A percentile compares a stretch with the other conserved stretches of the same genome.
These are phyloP conservation scores for Mythimna lalbum DNA, from an alignment of 2,888 invertebrate genomes.

Conservation along the genomic window DNA sequence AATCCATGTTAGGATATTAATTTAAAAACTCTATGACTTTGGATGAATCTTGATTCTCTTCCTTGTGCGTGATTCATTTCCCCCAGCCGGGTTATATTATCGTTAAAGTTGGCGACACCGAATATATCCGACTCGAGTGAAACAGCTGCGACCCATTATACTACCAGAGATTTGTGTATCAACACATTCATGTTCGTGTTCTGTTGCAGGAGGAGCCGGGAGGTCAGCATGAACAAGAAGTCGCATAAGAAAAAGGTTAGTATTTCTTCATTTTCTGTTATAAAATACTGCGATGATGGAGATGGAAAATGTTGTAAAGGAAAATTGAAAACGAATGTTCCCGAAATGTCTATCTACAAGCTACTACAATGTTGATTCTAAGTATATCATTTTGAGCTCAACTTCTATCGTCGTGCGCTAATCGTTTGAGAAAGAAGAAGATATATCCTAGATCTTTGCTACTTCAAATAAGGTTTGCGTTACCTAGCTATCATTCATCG, in stretches of 20 bases:
- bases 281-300: background rate
- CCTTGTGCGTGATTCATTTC: slow-evolving; percentile 6
- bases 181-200: slow-evolving; percentile 56
- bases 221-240: slow-evolving; percentile 83
- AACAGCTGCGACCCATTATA: slow-evolving; percentile 62
- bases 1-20: background rate
- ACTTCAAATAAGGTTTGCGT: too few relatives aligned
- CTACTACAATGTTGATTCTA: too few relatives aligned
- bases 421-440: too few relatives aligned
- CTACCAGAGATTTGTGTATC: slow-evolving; percentile 48
- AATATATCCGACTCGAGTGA: slow-evolving; percentile 35
- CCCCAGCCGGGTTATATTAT: slow-evolving; percentile 26
- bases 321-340: too few relatives aligned
- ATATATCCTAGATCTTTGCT: too few relatives aligned
- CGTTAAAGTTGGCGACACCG: slow-evolving; percentile 45
- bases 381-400: too few relatives aligned
- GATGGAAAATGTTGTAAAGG: too few relatives aligned
- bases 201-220: slow-evolving; percentile 77
- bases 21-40: background rate
- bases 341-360: too few relatives aligned
- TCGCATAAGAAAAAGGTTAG: slow-evolving; percentile 87
- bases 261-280: slow-evolving; percentile 24
- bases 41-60: background rate
- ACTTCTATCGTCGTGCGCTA: too few relatives aligned
- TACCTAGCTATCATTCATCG: too few relatives aligned